Evolutionary conservation across 2,113 vertebrate species (phyloP).

Genomic region (Agelaius tricolor): DNA sequence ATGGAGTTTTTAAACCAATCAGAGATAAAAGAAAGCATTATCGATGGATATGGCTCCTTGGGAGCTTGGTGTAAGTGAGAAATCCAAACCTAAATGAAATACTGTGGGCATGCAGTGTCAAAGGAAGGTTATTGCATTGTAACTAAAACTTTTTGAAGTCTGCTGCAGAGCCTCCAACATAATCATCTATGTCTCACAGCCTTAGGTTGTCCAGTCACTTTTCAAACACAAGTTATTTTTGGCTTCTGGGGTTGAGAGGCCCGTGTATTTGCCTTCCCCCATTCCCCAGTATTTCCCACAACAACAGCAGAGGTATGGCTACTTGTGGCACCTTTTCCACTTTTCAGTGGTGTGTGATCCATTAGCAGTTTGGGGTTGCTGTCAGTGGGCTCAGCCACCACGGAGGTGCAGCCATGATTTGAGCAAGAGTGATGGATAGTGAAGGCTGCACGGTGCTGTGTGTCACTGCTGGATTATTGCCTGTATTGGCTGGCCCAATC

Average conservation of each 20-base stretch:
- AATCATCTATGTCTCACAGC: background rate
- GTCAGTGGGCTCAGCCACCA: background rate
- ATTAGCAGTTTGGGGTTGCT: background rate
- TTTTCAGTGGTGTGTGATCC: background rate
- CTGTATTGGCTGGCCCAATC: rapidly evolving
- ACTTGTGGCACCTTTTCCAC: background rate
- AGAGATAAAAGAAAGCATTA: slow-evolving; percentile 33
- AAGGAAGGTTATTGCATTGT: background rate
- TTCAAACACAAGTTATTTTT: background rate
- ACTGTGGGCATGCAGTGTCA: background rate
- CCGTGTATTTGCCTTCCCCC: background rate
- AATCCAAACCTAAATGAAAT: slow-evolving; percentile 9
- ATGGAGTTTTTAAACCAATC: slow-evolving; percentile 13
- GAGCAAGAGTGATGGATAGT: background rate
- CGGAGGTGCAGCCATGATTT: background rate
- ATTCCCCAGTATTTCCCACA: background rate
- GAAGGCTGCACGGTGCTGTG: rapidly evolving
- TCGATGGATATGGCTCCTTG: background rate
- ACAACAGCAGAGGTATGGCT: background rate
- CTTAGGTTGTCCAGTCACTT: background rate
- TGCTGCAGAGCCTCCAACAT: background rate
- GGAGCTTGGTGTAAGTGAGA: slow-evolving; percentile 1
- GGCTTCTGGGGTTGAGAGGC: background rate
- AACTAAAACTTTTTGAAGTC: background rate
- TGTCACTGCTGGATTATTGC: background rate